Evolutionary conservation across 2,113 vertebrate genomes (phyloP).

Genomic region (Ctenodactylus gundi): DNA sequence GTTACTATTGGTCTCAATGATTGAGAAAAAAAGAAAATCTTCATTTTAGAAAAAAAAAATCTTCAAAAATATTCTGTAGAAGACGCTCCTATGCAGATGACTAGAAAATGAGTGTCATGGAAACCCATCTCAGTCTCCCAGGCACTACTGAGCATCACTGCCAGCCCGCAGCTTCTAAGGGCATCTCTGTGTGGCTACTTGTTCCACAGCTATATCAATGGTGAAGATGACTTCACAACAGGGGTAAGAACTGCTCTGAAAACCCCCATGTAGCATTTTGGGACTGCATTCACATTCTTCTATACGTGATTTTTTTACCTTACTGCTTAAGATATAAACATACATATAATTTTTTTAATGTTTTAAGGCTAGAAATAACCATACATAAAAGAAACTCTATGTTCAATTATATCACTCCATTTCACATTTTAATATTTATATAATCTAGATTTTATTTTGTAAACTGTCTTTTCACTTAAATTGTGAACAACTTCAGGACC

Average conservation of each 20-base stretch:
- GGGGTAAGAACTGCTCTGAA: not conserved
- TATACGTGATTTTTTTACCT: not conserved
- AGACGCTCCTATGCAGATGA: not conserved
- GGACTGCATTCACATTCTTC: constrained; percentile 13
- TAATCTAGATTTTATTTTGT: constrained; percentile 5
- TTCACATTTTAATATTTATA: not conserved
- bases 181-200: not conserved
- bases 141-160: not conserved
- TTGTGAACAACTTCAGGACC: not conserved
- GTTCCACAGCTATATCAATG: not conserved
- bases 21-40: not conserved
- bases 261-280: too few species aligned
- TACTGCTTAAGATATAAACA: not conserved
- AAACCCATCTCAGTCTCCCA: not conserved
- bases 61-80: not conserved
- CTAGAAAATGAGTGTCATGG: not conserved
- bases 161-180: not conserved
- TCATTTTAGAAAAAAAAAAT: not conserved
- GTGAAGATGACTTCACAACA: not conserved
- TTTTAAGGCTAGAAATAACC: not conserved
- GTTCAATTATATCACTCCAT: not conserved
- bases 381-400: not conserved
- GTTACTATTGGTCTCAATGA: not conserved
- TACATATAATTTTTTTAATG: not conserved
- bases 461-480: not conserved